Base-by-base conservation (phyloP, 2,888 invertebrate genomes). In the Microctonus hyperodae region DNA sequence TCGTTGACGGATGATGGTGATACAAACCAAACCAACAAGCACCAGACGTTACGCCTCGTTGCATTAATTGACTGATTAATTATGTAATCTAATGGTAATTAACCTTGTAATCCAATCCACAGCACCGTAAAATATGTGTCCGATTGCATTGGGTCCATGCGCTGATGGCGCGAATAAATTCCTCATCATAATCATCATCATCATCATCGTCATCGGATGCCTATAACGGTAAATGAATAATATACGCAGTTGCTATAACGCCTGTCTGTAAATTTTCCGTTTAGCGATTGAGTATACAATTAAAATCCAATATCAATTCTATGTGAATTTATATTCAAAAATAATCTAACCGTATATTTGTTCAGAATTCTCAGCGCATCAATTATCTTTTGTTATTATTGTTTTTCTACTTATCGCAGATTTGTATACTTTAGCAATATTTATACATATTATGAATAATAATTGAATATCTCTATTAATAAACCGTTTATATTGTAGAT, bases 41-140 rank as follows among this genome's bases (percentile, higher is more conserved):
- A 73, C 70, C 81, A 80, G 78, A 78, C 81, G 79, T 80, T 82
- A 73, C 80, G 81, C 79, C 76, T 79, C 79, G 78, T 66, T 73
- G 79, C 78, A 81, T 81, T 80, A 80, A 82, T 82, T 78, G 74
- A 73, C 75, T 78, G 75, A 83, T 82, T 81, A 80, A 83, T 82
- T 82, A 80, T 81, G 79, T 81, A 80, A 80, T 80, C 78, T 77
- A 74, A 79, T 78, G 79, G 78, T 82, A 81, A 82, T 81, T 79
- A 80, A 74, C 73, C 78, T 75, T 76, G 76, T 78, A 81, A 81
- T 80, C 79, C 77, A 76, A 69, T 72, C 22, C 67, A 71, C 72
- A 69, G 60, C 73, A 61, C 71, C 67, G 73, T 75, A 74, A 76
- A 78, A 77, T 78, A 74, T 71, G 74, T 71, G 68, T 66, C 69